A percentile compares a stretch with the other conserved stretches of the same genome.
These are phyloP conservation scores for Oncorhynchus tshawytscha DNA, from an alignment of 2,113 vertebrate genomes.

Conservation along the genomic window DNA sequence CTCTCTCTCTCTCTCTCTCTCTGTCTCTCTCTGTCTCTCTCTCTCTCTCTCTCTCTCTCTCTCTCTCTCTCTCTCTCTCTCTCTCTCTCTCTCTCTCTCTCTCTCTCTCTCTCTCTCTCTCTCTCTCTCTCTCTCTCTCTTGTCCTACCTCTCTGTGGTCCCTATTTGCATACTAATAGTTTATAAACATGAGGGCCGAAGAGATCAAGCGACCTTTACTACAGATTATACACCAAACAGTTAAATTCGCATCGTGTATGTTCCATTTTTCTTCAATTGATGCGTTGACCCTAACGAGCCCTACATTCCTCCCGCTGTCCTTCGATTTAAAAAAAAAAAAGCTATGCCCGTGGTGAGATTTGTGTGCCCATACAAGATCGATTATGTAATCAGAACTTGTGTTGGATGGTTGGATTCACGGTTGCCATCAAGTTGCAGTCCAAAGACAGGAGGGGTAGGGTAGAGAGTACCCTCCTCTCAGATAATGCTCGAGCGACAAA, in stretches of 20 bases:
- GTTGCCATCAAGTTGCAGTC: constrained; percentile 23
- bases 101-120: too few relatives aligned
- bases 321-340: constrained; percentile 7
- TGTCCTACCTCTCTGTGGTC: constrained; percentile 15
- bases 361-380: constrained; percentile 43
- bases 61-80: not conserved
- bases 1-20: not conserved
- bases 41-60: not conserved
- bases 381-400: constrained; percentile 51
- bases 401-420: constrained; percentile 40
- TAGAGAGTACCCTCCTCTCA: constrained; percentile 38
- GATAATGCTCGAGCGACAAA: constrained; percentile 49
- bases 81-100: constrained; percentile 30
- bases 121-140: not conserved
- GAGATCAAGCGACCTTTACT: constrained; percentile 38
- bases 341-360: constrained; percentile 15
- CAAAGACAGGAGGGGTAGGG: constrained; percentile 21
- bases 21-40: too few relatives aligned
- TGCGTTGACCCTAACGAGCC: constrained; percentile 24
- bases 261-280: constrained; percentile 39
- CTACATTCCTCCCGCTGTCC: constrained; percentile 7
- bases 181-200: constrained; percentile 30
- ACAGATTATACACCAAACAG: constrained; percentile 31
- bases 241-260: constrained; percentile 46
- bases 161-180: constrained; percentile 51